Percentiles rank a stretch among this genome's conserved stretches.
phyloP scores from a whole-genome alignment of 2,888 invertebrate genomes.

The Drosophila pseudotakahashii region DNA sequence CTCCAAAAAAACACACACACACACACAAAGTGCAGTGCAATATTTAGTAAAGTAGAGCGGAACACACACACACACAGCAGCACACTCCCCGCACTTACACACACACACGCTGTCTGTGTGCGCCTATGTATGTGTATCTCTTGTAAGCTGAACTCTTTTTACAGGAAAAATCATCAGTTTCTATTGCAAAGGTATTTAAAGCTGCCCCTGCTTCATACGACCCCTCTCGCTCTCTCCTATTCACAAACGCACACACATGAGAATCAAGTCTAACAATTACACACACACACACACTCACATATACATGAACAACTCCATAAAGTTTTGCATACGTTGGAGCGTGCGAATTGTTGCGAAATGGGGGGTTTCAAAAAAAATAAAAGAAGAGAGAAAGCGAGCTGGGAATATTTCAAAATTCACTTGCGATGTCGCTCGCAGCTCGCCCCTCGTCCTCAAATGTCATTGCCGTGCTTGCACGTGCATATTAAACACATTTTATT shows the following conservation, averaged over 20 bases:
- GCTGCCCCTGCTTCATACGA: slow-evolving; percentile 59
- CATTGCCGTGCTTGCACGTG: slow-evolving; percentile 54
- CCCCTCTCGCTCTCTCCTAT: slow-evolving; percentile 1
- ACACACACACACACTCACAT: slow-evolving; percentile 6
- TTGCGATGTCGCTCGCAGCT: slow-evolving; percentile 24
- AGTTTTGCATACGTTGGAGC: slow-evolving; percentile 54
- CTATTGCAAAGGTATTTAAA: slow-evolving; percentile 81
- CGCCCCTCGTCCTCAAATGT: slow-evolving; percentile 1
- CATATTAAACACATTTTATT: slow-evolving; percentile 74
- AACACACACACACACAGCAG: slow-evolving; percentile 16
- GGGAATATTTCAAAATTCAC: slow-evolving; percentile 41
- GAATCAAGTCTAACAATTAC: slow-evolving; percentile 39
- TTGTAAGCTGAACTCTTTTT: slow-evolving; percentile 80
- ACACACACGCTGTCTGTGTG: slow-evolving; percentile 23
- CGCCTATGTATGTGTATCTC: slow-evolving; percentile 60
- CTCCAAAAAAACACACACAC: slow-evolving; percentile 8
- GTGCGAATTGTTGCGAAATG: slow-evolving; percentile 55
- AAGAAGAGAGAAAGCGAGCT: slow-evolving; percentile 1
- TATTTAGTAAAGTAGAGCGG: slow-evolving; percentile 20
- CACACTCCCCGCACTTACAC: slow-evolving; percentile 9
- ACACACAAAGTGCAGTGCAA: slow-evolving; percentile 28
- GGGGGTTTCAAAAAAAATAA: neutral
- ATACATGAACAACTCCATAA: slow-evolving; percentile 39
- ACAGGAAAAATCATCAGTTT: slow-evolving; percentile 82
- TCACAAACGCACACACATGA: slow-evolving; percentile 6